Evolutionary conservation across 2,888 invertebrate genomes (phyloP).

Genomic region (Leucophenga maculata): DNA sequence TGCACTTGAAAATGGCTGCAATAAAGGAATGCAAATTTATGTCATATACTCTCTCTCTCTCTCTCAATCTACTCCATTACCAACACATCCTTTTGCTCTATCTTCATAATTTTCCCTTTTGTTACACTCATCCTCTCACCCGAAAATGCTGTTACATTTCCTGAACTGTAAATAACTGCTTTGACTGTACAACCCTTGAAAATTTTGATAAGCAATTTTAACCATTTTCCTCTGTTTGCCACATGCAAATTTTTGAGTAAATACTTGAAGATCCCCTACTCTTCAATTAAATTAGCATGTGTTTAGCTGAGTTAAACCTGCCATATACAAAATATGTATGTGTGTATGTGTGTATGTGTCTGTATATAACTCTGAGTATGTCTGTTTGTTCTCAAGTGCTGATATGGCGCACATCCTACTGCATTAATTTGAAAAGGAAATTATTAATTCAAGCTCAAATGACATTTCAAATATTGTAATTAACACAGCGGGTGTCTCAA

Average conservation of each 20-base stretch:
- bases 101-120: conserved; percentile 14
- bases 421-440: conserved; percentile 56
- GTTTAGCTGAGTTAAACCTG: conserved; percentile 31
- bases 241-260: conserved; percentile 21
- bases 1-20: conserved; percentile 52
- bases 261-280: conserved; percentile 21
- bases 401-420: conserved; percentile 32
- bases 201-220: conserved; percentile 62
- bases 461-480: conserved; percentile 46
- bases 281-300: conserved; percentile 63
- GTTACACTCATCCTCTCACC: neutral
- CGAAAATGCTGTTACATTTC: neutral
- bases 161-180: conserved; percentile 28
- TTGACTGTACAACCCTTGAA: conserved; percentile 15
- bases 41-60: conserved; percentile 16
- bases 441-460: conserved; percentile 18
- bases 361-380: too few relatives aligned
- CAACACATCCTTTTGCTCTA: too few relatives aligned
- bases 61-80: neutral
- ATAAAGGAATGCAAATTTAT: conserved; percentile 66
- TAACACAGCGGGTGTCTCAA: neutral
- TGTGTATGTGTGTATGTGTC: neutral
- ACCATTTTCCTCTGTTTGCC: conserved; percentile 41
- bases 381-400: neutral
- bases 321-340: conserved; percentile 8